Evolutionary conservation across 2,797 vertebrate species (phyloP).

Genomic region (Enteromius radiatus): DNA sequence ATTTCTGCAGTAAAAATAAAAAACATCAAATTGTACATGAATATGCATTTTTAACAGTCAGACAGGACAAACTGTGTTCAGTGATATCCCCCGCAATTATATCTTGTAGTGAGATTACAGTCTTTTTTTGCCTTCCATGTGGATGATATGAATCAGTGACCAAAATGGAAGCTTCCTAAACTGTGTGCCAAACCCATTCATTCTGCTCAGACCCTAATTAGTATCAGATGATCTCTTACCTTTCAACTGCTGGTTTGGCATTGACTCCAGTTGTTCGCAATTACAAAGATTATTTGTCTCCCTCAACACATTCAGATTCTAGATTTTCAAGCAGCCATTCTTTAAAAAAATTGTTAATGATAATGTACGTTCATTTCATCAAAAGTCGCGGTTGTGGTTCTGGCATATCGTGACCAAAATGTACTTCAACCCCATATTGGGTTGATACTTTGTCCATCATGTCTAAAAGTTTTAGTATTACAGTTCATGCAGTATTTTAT

Average conservation of each 20-base stretch:
- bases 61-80: neutral
- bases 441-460: neutral
- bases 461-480: neutral
- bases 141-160: conserved; percentile 51
- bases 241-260: conserved; percentile 53
- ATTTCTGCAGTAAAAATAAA: neutral
- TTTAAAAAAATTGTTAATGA: conserved; percentile 36
- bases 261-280: conserved; percentile 45
- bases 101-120: conserved; percentile 12
- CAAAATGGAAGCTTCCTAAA: conserved; percentile 46
- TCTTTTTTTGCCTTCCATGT: conserved; percentile 38
- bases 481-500: neutral
- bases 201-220: conserved; percentile 53
- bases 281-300: conserved; percentile 25
- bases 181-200: conserved; percentile 43
- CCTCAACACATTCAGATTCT: conserved; percentile 22
- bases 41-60: conserved; percentile 3
- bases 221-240: conserved; percentile 60
- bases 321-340: conserved; percentile 40
- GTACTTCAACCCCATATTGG: neutral
- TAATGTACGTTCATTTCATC: conserved; percentile 18
- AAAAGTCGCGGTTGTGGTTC: neutral
- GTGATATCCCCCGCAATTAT: conserved; percentile 14
- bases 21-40: neutral
- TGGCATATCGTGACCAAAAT: neutral